These are phyloP conservation scores for Leptoclinus maculatus DNA, from an alignment of 2,797 vertebrate genomes.

Conservation along the genomic window DNA sequence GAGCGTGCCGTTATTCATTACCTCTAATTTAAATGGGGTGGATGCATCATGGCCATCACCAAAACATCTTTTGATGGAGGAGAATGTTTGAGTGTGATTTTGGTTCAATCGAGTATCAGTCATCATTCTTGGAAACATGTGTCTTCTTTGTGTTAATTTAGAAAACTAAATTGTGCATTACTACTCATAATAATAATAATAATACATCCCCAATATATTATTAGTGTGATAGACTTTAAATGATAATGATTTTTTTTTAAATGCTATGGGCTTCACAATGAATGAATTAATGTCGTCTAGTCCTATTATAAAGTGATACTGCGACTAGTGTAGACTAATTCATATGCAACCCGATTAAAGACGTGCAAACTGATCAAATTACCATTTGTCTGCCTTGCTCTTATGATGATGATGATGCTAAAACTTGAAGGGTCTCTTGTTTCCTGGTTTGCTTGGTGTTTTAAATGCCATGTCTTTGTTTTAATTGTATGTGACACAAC, in stretches of 20 bases:
- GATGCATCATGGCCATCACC: slow-evolving; percentile 14
- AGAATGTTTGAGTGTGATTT: neutral
- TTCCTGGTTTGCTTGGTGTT: neutral
- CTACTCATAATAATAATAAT: neutral
- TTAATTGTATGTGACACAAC: neutral
- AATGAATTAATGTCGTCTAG: neutral
- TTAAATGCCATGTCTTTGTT: neutral
- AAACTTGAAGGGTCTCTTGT: neutral
- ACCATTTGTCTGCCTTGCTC: neutral
- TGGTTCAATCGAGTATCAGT: neutral
- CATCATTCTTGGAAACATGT: neutral
- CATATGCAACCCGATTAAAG: neutral
- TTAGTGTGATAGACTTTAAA: neutral
- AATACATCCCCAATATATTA: neutral
- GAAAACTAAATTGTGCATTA: neutral
- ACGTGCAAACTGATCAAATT: neutral
- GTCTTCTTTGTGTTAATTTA: neutral
- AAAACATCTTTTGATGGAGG: slow-evolving; percentile 10
- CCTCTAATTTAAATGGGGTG: slow-evolving; percentile 35
- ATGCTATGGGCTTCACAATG: neutral
- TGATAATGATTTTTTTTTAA: neutral
- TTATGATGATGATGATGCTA: neutral
- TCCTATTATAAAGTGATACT: neutral
- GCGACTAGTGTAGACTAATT: neutral
- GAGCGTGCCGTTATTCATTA: slow-evolving; percentile 76